Conservation (phyloP, 1,140 invertebrate species). For the Leptestheria dahalacensis region DNA sequence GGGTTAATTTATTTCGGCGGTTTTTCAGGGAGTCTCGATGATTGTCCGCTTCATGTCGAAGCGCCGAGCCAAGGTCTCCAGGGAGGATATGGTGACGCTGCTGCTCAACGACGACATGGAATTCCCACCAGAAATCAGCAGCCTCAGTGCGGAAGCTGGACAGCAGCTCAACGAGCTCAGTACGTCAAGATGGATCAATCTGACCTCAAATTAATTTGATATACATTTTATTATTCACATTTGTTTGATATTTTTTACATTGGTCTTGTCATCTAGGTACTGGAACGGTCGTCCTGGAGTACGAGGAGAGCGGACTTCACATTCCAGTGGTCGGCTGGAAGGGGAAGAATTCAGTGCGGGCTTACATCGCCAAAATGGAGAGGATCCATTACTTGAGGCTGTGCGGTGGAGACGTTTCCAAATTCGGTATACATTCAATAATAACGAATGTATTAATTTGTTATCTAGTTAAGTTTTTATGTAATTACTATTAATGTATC, state of each 20-base stretch:
- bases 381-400: slow-evolving; percentile 70
- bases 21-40: slow-evolving; percentile 26
- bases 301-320: slow-evolving; percentile 40
- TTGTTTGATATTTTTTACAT: neutral
- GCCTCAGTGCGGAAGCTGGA: slow-evolving; percentile 45
- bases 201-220: slow-evolving; percentile 4
- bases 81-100: slow-evolving; percentile 59
- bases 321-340: slow-evolving; percentile 74
- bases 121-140: slow-evolving; percentile 47
- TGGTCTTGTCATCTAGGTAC: slow-evolving; percentile 32
- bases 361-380: slow-evolving; percentile 67
- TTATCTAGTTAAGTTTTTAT: no score
- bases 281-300: slow-evolving; percentile 60
- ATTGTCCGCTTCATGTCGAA: slow-evolving; percentile 26
- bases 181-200: slow-evolving; percentile 18
- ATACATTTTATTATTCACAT: slow-evolving; percentile 8
- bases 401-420: slow-evolving; percentile 62
- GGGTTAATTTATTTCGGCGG: slow-evolving; percentile 27
- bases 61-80: slow-evolving; percentile 45
- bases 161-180: slow-evolving; percentile 23
- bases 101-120: slow-evolving; percentile 58
- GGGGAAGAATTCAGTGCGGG: slow-evolving; percentile 67
- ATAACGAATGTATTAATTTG: neutral
- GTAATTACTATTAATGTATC: no score
- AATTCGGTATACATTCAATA: slow-evolving; percentile 40